These are phyloP conservation scores for Amphiprion percula DNA, from an alignment of 2,113 vertebrate genomes.

Conservation along the genomic window DNA sequence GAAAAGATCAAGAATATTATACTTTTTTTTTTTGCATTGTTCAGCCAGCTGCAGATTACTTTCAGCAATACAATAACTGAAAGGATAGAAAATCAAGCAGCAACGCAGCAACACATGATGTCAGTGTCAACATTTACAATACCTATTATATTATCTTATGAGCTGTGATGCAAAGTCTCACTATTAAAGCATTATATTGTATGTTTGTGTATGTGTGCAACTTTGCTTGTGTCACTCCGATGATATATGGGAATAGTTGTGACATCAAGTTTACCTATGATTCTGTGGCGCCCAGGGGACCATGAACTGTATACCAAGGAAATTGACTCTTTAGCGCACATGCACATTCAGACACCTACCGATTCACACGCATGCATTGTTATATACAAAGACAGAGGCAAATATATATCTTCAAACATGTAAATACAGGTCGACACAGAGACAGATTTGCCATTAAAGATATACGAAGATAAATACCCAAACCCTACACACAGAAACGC, in stretches of 20 bases:
- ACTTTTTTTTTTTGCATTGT: background rate
- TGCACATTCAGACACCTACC: background rate
- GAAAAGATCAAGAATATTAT: background rate
- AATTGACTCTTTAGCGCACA: slow-evolving; percentile 69
- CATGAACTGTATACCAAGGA: slow-evolving; percentile 73
- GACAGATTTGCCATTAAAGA: slow-evolving; percentile 27
- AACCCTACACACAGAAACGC: slow-evolving; percentile 2
- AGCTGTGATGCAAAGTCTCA: slow-evolving; percentile 25
- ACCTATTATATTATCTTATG: slow-evolving; percentile 5
- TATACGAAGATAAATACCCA: slow-evolving; percentile 51
- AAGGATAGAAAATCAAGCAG: slow-evolving; percentile 3
- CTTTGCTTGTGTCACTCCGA: slow-evolving; percentile 41
- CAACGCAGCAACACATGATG: slow-evolving; percentile 17
- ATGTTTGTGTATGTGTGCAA: slow-evolving; percentile 9
- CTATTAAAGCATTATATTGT: slow-evolving; percentile 11
- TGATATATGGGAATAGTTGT: slow-evolving; percentile 72
- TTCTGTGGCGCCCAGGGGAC: slow-evolving; percentile 67
- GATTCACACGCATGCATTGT: slow-evolving; percentile 7
- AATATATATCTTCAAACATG: slow-evolving; percentile 30
- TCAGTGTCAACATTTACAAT: slow-evolving; percentile 27
- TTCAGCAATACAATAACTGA: background rate
- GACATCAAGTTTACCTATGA: slow-evolving; percentile 73
- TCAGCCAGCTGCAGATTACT: background rate
- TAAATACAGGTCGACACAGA: background rate
- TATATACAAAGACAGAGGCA: slow-evolving; percentile 12